Evolutionary conservation across 2,797 vertebrate genomes (phyloP).

Genomic region (Myotis planiceps): DNA sequence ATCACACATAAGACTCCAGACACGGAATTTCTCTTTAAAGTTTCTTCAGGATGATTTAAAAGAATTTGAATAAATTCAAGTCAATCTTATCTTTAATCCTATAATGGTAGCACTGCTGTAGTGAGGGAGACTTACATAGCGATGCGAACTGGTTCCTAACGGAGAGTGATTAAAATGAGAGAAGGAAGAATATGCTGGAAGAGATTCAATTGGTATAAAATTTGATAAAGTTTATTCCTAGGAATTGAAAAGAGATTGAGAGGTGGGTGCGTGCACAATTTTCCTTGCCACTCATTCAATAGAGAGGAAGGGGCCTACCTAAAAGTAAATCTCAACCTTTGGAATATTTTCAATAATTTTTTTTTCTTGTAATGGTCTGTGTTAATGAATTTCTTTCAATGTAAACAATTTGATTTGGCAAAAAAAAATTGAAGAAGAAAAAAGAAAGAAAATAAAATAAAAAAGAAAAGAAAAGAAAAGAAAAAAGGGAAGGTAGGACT

Average conservation of each 20-base stretch:
- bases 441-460: too few relatives aligned
- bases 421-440: background rate
- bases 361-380: background rate
- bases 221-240: constrained; percentile 41
- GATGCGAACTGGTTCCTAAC: background rate
- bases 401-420: constrained; percentile 32
- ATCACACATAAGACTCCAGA: background rate
- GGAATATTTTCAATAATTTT: background rate
- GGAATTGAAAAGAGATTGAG: constrained; percentile 19
- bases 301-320: background rate
- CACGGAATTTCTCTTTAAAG: background rate
- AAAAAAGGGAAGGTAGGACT: constrained; percentile 33
- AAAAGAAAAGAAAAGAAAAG: too few relatives aligned
- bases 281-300: background rate
- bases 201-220: constrained; percentile 13
- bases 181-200: background rate
- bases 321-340: constrained; percentile 19
- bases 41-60: constrained; percentile 43
- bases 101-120: background rate
- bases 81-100: constrained; percentile 34
- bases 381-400: constrained; percentile 45
- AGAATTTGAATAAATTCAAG: constrained; percentile 18
- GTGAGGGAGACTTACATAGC: background rate
- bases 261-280: background rate
- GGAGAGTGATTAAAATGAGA: background rate